Evolutionary conservation across 2,113 vertebrate species (phyloP), one percentile per base, ranked within the genome.

Genomic region (Symphodus melops): DNA sequence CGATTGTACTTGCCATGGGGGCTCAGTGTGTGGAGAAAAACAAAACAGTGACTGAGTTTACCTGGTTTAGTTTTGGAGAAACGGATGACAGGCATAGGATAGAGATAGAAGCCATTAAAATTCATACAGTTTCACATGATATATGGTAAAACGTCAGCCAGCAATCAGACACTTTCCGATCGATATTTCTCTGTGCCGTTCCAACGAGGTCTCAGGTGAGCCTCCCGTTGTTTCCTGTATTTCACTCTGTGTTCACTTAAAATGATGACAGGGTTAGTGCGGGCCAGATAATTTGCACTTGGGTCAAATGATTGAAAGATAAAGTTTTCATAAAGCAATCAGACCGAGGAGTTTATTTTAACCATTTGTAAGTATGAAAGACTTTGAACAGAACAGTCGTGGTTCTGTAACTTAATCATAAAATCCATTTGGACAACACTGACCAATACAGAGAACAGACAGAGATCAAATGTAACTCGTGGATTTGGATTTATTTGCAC

Each of bases 1-100:
- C 71, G 69, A 71, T 46, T 74, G 57, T 42, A 39, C 51, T 68
- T 56, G 21, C 57, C 14, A 17, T 33, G 20, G 42, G 46, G 57
- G 70, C 44, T 11, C 46, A 41, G 21, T 61, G 28, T 10, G 16
- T n/a, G 55, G 6, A 37, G 11, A 23, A 41, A n/a, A n/a, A n/a
- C n/a, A n/a, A n/a, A n/a, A n/a, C n/a, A n/a, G 49, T 42, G 25
- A 1, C 51, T 1, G 2, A 19, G 21, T 79, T 81, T 33, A 69
- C 19, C 58, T 52, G 19, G 14, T 55, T 59, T 59, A 25, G 12
- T 23, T 70, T 21, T 19, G 42, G 13, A 62, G 16, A 68, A 57
- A 64, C 36, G 23, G 14, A 66, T 36, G 21, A 52, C 3, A 4
- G 19, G 7, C 20, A 63, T 13, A 12, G 28, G 28, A n/a, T n/a